A percentile compares a stretch with the other conserved stretches of the same genome.
Conservation (phyloP, 2,797 vertebrate genomes). For the Sebastes kiyomatsui region DNA sequence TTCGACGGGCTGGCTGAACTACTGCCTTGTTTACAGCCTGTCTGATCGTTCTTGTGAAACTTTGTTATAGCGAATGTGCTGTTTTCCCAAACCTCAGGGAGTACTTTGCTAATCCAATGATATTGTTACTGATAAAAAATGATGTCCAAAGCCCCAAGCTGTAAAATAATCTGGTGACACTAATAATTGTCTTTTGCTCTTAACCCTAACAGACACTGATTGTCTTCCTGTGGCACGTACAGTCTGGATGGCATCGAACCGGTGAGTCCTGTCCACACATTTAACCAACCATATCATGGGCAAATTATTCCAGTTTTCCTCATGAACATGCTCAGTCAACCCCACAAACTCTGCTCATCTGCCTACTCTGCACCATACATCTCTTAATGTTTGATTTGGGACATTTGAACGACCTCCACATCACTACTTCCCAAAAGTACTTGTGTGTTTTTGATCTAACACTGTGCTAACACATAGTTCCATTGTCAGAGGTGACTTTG, state of each 20-base stretch:
- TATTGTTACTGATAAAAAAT: background rate
- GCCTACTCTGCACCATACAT: background rate
- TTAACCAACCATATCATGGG: background rate
- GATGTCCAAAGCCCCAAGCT: background rate
- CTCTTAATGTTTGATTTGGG: background rate
- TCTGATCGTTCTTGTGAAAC: background rate
- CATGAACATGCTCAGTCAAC: background rate
- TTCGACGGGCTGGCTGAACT: background rate
- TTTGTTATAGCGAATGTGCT: background rate
- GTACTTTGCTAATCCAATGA: background rate
- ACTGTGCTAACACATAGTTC: conserved; percentile 42
- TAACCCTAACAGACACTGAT: conserved; percentile 2
- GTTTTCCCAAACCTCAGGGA: background rate
- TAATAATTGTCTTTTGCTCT: background rate
- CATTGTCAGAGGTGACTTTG: conserved; percentile 72
- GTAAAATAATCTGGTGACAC: background rate
- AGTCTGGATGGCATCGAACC: background rate
- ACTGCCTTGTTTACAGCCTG: background rate
- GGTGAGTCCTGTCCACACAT: conserved; percentile 29
- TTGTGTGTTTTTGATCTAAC: conserved; percentile 16
- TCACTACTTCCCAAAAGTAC: conserved; percentile 8
- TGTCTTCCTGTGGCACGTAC: background rate
- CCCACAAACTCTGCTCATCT: background rate
- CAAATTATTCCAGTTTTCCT: background rate
- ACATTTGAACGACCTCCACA: conserved; percentile 10